Conservation (phyloP, 2,113 vertebrate genomes). For the Redunca redunca region DNA sequence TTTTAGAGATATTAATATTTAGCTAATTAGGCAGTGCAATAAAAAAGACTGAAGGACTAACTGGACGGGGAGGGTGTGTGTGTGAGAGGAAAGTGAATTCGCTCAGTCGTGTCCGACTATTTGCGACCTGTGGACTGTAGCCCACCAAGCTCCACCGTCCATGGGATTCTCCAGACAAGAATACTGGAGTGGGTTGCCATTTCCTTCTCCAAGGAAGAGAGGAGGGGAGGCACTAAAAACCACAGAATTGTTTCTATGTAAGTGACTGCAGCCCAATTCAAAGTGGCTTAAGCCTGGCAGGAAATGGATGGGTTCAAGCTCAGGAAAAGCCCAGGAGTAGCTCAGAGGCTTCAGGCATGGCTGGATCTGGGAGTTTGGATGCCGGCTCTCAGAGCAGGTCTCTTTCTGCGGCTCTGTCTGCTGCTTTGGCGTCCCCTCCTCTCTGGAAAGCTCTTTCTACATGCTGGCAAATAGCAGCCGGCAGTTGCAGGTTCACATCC, state of each 20-base stretch:
- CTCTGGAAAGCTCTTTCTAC: neutral
- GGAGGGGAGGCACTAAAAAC: neutral
- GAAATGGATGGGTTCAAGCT: neutral
- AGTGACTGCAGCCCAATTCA: neutral
- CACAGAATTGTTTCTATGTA: neutral
- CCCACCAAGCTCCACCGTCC: too few relatives aligned
- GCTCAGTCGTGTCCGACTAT: too few relatives aligned
- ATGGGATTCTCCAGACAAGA: too few relatives aligned
- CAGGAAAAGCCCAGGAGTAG: neutral
- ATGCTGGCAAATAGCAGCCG: neutral
- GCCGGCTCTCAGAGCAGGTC: neutral
- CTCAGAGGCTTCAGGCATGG: neutral
- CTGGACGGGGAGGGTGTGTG: neutral
- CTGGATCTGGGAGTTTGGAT: neutral
- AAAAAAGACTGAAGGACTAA: neutral
- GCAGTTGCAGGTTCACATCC: neutral
- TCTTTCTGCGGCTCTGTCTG: neutral
- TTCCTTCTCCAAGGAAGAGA: too few relatives aligned
- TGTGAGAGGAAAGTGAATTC: neutral
- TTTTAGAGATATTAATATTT: conserved; percentile 21
- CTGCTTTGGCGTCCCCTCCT: neutral
- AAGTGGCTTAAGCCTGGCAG: neutral
- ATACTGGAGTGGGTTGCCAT: too few relatives aligned
- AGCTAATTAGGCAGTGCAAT: neutral
- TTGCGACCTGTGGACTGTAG: too few relatives aligned